These are phyloP conservation scores for Gadopsis marmoratus DNA, from an alignment of 2,797 vertebrate genomes.

Conservation along the genomic window DNA sequence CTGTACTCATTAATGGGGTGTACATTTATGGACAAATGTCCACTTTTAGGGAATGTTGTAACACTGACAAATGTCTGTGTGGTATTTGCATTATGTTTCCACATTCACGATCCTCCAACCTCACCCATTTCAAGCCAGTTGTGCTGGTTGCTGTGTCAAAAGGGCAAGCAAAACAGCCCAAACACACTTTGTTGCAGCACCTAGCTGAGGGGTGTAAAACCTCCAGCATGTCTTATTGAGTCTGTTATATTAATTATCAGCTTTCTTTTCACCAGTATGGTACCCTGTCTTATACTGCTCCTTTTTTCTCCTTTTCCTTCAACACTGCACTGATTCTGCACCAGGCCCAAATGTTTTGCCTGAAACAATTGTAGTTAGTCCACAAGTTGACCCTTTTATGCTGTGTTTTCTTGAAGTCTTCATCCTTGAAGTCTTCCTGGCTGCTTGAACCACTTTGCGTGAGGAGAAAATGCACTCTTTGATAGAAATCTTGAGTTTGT, in stretches of 20 bases:
- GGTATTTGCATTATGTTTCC: background rate
- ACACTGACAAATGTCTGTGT: background rate
- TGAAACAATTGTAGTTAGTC: background rate
- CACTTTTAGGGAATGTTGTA: background rate
- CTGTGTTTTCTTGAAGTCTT: background rate
- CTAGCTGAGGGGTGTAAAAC: background rate
- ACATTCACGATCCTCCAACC: background rate
- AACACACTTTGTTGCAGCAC: background rate
- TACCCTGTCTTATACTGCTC: background rate
- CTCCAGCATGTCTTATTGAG: background rate
- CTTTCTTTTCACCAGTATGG: background rate
- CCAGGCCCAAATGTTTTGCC: background rate
- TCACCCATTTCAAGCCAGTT: background rate
- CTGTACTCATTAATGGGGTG: background rate
- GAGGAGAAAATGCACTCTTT: background rate
- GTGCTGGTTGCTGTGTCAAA: background rate
- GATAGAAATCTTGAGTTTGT: constrained; percentile 2
- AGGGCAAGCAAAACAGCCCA: background rate
- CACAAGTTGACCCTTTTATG: background rate
- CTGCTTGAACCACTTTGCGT: background rate
- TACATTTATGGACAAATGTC: background rate
- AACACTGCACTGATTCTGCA: background rate
- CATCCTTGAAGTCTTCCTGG: background rate
- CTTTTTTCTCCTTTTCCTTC: background rate
- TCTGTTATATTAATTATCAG: background rate